phyloP scores from a whole-genome alignment of 2,888 invertebrate genomes.

The Campoletis raptor region DNA sequence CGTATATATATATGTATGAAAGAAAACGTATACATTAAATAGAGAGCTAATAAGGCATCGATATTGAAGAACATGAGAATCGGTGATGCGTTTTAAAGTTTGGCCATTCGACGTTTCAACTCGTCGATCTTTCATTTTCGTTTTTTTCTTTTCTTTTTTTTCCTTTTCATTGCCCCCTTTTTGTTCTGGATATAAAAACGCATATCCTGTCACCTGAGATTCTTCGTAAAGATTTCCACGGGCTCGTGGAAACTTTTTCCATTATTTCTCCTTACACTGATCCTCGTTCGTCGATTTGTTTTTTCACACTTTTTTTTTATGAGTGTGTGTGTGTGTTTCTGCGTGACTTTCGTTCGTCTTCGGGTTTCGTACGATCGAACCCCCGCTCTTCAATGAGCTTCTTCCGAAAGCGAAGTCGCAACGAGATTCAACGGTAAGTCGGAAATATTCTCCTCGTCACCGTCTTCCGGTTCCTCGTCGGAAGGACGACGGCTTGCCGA shows the following conservation, averaged over 20 bases:
- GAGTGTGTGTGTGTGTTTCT: slow-evolving; percentile 28
- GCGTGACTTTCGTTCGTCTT: slow-evolving; percentile 18
- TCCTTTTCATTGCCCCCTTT: background rate
- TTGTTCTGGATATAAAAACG: slow-evolving; percentile 57
- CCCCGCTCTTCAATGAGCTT: slow-evolving; percentile 86
- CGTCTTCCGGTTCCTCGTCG: slow-evolving; percentile 82
- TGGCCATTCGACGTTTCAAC: slow-evolving; percentile 4
- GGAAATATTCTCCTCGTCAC: slow-evolving; percentile 86
- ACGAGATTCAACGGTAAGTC: slow-evolving; percentile 91
- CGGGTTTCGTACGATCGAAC: slow-evolving; percentile 4
- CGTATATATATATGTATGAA: slow-evolving; percentile 23
- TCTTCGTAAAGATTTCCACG: slow-evolving; percentile 32
- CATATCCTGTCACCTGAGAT: slow-evolving; percentile 53
- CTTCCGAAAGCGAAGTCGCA: slow-evolving; percentile 89
- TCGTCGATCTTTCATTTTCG: background rate
- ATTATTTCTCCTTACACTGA: slow-evolving; percentile 7
- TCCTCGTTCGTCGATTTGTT: background rate
- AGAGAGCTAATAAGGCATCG: slow-evolving; percentile 67
- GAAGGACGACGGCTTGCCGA: slow-evolving; percentile 75
- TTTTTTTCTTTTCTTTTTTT: background rate
- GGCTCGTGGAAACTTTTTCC: background rate
- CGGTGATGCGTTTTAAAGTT: slow-evolving; percentile 47
- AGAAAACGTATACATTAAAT: slow-evolving; percentile 49
- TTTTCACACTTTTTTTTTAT: slow-evolving; percentile 29
- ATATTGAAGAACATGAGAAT: slow-evolving; percentile 64